Conservation (phyloP, 2,888 invertebrate genomes). For the Prenolepis imparis region DNA sequence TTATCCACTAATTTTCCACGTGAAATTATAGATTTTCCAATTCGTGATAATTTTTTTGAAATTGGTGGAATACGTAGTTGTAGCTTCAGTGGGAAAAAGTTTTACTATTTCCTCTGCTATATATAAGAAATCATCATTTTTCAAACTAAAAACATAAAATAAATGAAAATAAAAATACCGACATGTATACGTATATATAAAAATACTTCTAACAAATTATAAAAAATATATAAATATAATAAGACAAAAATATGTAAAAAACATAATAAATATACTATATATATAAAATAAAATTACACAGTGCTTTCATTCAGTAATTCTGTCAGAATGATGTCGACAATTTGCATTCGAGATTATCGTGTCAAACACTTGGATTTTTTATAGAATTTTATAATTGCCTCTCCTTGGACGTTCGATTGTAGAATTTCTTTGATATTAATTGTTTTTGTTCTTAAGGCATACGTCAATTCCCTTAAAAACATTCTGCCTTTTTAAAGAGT, state of each 20-base stretch:
- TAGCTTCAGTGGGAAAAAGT: not conserved
- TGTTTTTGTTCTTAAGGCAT: not conserved
- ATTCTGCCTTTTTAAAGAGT: not conserved
- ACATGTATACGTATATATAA: not conserved
- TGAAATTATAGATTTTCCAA: constrained; percentile 10
- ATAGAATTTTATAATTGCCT: not conserved
- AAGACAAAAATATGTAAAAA: no score
- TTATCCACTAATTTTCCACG: constrained; percentile 7
- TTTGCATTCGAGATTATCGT: not conserved
- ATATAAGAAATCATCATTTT: not conserved
- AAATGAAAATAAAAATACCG: not conserved
- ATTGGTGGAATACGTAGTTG: not conserved
- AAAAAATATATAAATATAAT: constrained; percentile 15
- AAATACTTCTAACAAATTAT: not conserved
- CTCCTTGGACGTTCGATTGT: not conserved
- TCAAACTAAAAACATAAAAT: constrained; percentile 12
- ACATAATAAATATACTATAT: no score
- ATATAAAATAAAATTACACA: no score
- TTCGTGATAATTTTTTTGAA: not conserved
- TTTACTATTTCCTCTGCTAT: constrained; percentile 8
- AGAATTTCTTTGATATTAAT: constrained; percentile 7
- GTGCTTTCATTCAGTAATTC: not conserved
- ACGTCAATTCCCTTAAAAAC: not conserved
- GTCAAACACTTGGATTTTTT: not conserved
- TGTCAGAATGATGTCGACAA: constrained; percentile 9